Evolutionary conservation across 2,797 vertebrate genomes (phyloP).

Genomic region (Sebastes umbrosus): DNA sequence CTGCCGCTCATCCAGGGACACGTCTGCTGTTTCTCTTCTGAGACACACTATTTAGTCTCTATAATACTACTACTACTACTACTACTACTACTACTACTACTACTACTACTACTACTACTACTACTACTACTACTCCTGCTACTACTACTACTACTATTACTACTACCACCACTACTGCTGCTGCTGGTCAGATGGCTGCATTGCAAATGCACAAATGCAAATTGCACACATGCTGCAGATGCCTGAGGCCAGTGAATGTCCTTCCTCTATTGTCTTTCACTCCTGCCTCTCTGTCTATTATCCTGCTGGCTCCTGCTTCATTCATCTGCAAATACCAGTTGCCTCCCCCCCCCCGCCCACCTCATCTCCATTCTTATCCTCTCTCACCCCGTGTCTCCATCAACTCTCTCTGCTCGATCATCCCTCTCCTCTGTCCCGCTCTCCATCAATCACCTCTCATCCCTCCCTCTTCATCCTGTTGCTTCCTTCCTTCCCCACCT

Average conservation of each 20-base stretch:
- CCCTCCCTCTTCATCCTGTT: neutral
- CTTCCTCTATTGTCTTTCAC: constrained; percentile 24
- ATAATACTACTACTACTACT: neutral
- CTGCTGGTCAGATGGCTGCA: too few relatives aligned
- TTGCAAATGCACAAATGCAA: neutral
- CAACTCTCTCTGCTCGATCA: neutral
- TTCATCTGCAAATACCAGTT: constrained; percentile 38
- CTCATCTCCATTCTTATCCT: neutral
- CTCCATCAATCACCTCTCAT: neutral
- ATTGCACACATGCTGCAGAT: constrained; percentile 16
- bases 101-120: too few relatives aligned
- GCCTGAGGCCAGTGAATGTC: neutral
- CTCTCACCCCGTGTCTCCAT: neutral
- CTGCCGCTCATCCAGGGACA: neutral
- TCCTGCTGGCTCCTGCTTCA: neutral
- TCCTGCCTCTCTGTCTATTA: constrained; percentile 1
- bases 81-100: too few relatives aligned
- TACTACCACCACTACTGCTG: too few relatives aligned
- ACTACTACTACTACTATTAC: too few relatives aligned
- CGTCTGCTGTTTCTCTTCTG: neutral
- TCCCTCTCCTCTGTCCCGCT: neutral
- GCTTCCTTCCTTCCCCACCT: neutral
- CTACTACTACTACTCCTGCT: too few relatives aligned
- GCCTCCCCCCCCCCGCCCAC: neutral
- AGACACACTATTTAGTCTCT: neutral